Base-by-base conservation (phyloP, 1,140 invertebrate species). In the Megalopta genalis region DNA sequence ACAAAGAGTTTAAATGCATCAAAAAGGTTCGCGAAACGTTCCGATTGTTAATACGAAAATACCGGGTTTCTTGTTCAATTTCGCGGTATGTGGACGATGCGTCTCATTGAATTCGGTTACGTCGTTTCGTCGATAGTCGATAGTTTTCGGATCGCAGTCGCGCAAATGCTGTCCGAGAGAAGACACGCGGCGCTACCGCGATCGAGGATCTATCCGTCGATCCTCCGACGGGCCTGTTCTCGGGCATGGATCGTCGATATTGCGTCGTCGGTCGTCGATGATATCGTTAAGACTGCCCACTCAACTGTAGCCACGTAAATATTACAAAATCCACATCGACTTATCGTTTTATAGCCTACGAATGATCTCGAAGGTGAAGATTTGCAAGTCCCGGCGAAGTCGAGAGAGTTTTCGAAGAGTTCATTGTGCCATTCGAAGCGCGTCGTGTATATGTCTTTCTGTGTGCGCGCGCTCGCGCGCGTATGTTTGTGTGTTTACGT, bases 261-360 rank as follows among this genome's bases (percentile, higher is more conserved):
- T 12, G 39, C 9, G 23, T 27, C 54, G 52, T 18, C 18, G 18
- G 18, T 57, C n/a, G 9, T 21, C 18, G 21, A 37, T 16, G 37
- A 86, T 87, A 87, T 88, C 83, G 83, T 88, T 88, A 87, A 88
- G 82, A 87, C 85, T 88, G 85, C 83, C 86, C 86, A 60, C 66
- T 66, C 80, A 80, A 85, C 37, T 86, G 81, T 80, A 84, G 70
- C 73, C 81, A 81, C 82, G 80, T 85, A 85, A 85, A 64, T 85
- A 57, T 59, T 87, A 84, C 74, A 83, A 87, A 87, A 82, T 87
- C 69, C 67, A 82, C 84, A 79, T 79, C 54, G 79, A 88, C 76
- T 84, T 78, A 59, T 64, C 60, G 60, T 62, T 70, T 64, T 59
- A 80, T 57, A 71, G 27, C 46, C 57, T 80, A 77, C 64, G 65